A percentile compares a stretch with the other conserved stretches of the same genome.
Conservation (phyloP, 2,797 vertebrate species). For the Chromis chromis region DNA sequence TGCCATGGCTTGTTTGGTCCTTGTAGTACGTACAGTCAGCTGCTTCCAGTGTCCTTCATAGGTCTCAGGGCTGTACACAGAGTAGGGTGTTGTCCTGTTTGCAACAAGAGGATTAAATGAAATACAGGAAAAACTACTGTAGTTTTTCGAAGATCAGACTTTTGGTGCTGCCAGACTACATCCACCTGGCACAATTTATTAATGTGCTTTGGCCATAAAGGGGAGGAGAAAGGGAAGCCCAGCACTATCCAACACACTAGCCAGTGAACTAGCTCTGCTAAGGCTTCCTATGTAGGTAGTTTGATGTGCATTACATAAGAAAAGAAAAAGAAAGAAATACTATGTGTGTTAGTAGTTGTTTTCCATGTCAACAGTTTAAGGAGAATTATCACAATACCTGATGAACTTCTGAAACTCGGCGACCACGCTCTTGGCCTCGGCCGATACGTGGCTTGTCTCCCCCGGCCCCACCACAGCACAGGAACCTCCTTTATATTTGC, state of each 20-base stretch:
- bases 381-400: constrained; percentile 80
- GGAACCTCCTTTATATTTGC: constrained; percentile 96
- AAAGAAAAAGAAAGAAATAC: background rate
- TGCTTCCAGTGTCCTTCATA: constrained; percentile 98
- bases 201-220: too few species aligned
- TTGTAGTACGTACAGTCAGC: constrained; percentile 94
- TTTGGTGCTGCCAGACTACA: too few species aligned
- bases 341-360: background rate
- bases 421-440: constrained; percentile 90
- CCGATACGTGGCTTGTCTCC: constrained; percentile 91
- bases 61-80: constrained; percentile 93
- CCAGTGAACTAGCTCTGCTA: too few species aligned
- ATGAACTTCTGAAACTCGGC: constrained; percentile 94
- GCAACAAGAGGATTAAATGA: background rate
- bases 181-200: too few species aligned
- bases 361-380: too few species aligned
- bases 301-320: too few species aligned
- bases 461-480: constrained; percentile 94
- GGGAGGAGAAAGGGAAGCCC: too few species aligned
- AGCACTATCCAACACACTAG: too few species aligned
- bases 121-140: background rate
- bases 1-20: constrained; percentile 91
- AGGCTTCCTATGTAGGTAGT: too few species aligned
- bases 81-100: constrained; percentile 90
- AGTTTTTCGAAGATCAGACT: too few species aligned